phyloP scores from a whole-genome alignment of 2,888 invertebrate genomes.

The Euzetes globulus region DNA sequence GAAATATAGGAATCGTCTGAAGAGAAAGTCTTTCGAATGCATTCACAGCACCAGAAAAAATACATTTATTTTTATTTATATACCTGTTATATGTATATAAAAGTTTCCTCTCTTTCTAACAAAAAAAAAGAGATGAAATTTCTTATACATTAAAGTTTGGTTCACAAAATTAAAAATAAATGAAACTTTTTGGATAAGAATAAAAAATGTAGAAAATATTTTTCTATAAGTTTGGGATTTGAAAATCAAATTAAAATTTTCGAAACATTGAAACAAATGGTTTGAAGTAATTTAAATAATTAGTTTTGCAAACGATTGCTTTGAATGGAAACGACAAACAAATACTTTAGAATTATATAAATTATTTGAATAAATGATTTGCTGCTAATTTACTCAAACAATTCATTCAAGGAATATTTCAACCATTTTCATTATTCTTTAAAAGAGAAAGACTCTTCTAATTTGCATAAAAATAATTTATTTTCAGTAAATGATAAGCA shows the following conservation, averaged over 20 bases:
- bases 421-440: neutral
- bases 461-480: neutral
- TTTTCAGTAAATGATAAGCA: neutral
- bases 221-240: too few relatives aligned
- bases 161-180: too few relatives aligned
- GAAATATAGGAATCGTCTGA: neutral
- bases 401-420: neutral
- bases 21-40: too few relatives aligned
- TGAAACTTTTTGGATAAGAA: too few relatives aligned
- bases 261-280: too few relatives aligned
- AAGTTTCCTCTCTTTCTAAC: neutral
- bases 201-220: too few relatives aligned
- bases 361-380: neutral
- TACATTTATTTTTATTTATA: constrained; percentile 1
- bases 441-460: neutral
- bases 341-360: neutral
- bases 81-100: neutral
- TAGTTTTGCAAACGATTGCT: neutral
- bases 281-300: too few relatives aligned
- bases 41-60: neutral
- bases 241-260: too few relatives aligned
- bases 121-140: too few relatives aligned
- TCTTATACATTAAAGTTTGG: too few relatives aligned
- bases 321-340: neutral
- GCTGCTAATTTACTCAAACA: neutral